These are phyloP conservation scores for Macrocentrus cingulum DNA, from an alignment of 1,140 invertebrate species.

Conservation along the genomic window DNA sequence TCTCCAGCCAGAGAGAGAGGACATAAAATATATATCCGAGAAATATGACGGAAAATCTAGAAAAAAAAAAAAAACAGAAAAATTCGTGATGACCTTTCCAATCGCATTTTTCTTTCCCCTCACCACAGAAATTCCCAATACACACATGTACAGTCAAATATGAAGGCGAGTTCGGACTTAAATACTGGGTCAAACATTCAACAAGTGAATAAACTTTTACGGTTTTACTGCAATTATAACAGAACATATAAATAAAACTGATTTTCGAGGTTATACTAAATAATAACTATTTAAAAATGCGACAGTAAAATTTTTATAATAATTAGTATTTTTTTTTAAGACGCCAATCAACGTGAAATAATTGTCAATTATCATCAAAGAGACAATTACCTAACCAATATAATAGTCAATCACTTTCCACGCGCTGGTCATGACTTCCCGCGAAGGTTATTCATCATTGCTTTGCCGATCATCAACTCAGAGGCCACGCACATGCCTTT, in stretches of 20 bases:
- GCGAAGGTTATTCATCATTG: constrained; percentile 1
- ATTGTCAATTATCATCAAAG: not conserved
- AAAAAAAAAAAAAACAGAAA: not conserved
- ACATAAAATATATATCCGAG: not conserved
- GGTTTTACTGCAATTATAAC: not conserved
- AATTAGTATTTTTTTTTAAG: no score
- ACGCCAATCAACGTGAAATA: not conserved
- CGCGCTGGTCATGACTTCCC: not conserved
- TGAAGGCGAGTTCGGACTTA: not conserved
- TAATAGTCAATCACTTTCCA: constrained; percentile 16
- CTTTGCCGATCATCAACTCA: not conserved
- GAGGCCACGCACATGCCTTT: not conserved
- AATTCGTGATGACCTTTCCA: not conserved
- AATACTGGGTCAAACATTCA: constrained; percentile 12
- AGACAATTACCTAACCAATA: no score
- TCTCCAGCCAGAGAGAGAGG: not conserved
- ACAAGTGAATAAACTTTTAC: constrained; percentile 9
- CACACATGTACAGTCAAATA: no score
- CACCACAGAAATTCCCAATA: no score
- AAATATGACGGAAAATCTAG: no score
- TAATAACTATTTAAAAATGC: no score
- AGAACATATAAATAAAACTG: no score
- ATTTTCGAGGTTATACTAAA: not conserved
- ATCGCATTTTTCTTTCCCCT: not conserved
- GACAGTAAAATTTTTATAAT: no score